Conservation (phyloP, 1,140 invertebrate genomes). For the Patella vulgata region DNA sequence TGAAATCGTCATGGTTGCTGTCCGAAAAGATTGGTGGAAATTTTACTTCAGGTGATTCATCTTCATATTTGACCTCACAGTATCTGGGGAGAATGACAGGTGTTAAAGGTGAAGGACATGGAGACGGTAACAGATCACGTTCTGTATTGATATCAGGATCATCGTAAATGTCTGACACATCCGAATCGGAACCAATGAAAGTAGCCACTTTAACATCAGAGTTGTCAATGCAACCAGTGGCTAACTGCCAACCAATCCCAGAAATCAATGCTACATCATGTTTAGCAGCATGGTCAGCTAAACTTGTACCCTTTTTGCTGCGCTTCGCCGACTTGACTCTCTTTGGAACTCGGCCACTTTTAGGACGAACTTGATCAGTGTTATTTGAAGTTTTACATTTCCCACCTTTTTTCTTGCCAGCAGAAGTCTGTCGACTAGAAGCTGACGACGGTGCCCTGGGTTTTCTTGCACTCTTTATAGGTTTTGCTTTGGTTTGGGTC, state of each 20-base stretch:
- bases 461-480: conserved; percentile 42
- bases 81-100: no score
- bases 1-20: no score
- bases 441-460: conserved; percentile 40
- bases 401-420: conserved; percentile 32
- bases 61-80: no score
- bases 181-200: conserved; percentile 40
- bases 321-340: conserved; percentile 25
- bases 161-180: conserved; percentile 30
- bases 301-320: conserved; percentile 25
- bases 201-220: conserved; percentile 46
- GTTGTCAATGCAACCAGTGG: conserved; percentile 51
- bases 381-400: conserved; percentile 42
- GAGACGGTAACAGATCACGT: no score
- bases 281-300: conserved; percentile 40
- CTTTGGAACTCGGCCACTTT: conserved; percentile 42
- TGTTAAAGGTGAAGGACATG: no score
- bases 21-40: no score
- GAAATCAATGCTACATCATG: conserved; percentile 53
- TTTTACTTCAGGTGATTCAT: no score
- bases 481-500: conserved; percentile 33
- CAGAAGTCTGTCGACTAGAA: conserved; percentile 30
- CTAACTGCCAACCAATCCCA: conserved; percentile 61
- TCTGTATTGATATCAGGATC: neutral
- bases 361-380: conserved; percentile 36